Evolutionary conservation across 2,888 invertebrate species (phyloP), one percentile per base, ranked within the genome.

Genomic region (Chalcosyrphus nemorum): DNA sequence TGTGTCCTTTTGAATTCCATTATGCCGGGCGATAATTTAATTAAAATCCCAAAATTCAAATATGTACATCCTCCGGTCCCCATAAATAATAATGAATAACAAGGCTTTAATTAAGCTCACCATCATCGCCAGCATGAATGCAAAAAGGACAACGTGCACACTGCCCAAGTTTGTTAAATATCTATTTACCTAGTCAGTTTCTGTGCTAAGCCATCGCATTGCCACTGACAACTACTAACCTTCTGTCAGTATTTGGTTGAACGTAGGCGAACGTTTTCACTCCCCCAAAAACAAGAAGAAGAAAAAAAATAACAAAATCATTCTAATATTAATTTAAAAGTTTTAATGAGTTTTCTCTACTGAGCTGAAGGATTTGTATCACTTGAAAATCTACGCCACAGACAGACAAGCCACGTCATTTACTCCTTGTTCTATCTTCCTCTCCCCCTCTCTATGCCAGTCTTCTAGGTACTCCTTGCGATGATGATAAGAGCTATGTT

Each of bases 271-370:
- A n/a, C 35, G 29, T 27, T 27, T 2, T 5, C 15, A 38, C 29
- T 27, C 29, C 19, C 27, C 35, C 15, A 19, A 45, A n/a, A 27
- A 29, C 24, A 21, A n/a, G 38, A 70, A 54, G 19, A 45, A n/a
- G 19, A 29, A 35, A 21, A n/a, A 47, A 70, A 54, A 1, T n/a
- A 65, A 75, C 21, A 35, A 75, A n/a, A 38, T 52, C 82, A 50
- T 78, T 84, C 57, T 68, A 74, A 84, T 84, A 78, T 84, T 84
- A 78, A 78, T 84, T 84, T 84, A 84, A 76, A 84, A 84, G 74
- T 84, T 84, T 84, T 84, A 84, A 84, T 84, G 78, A 84, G 78
- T 84, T 78, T 84, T 78, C 82, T 61, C 63, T 47, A 35, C 72
- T 68, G 72, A 78, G 78, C 68, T 84, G 63, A 84, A 78, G 82